Evolutionary conservation across 2,888 invertebrate species (phyloP).

Genomic region (Aphelenchoides bicaudatus): DNA sequence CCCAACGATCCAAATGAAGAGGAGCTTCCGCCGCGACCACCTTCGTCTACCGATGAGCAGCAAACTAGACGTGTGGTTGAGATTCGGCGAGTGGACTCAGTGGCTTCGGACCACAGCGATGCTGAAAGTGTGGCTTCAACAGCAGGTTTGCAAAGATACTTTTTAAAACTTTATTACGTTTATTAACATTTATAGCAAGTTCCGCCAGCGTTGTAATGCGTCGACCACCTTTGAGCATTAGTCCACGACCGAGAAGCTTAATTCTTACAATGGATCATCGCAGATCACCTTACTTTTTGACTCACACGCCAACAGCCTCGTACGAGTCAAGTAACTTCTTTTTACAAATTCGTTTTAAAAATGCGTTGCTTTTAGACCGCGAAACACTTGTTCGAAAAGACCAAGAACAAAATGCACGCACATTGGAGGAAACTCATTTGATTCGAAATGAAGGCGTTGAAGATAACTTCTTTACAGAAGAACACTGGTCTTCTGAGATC

Average conservation of each 20-base stretch:
- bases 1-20: too few relatives aligned
- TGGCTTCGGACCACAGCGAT: background rate
- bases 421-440: conserved; percentile 39
- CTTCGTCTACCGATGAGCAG: too few relatives aligned
- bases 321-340: conserved; percentile 25
- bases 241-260: conserved; percentile 1
- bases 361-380: conserved; percentile 38
- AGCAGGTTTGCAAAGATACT: too few relatives aligned
- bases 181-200: too few relatives aligned
- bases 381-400: conserved; percentile 43
- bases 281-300: conserved; percentile 32
- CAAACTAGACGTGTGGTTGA: conserved; percentile 5
- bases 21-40: too few relatives aligned
- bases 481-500: conserved; percentile 59
- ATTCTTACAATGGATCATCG: conserved; percentile 17
- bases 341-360: conserved; percentile 15
- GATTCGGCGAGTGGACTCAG: conserved; percentile 8
- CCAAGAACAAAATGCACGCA: conserved; percentile 24
- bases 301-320: conserved; percentile 25
- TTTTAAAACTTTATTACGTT: too few relatives aligned
- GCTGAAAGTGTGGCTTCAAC: too few relatives aligned
- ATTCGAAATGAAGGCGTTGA: conserved; percentile 38
- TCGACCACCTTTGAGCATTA: background rate
- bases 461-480: conserved; percentile 42
- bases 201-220: too few relatives aligned